Evolutionary conservation across 2,113 vertebrate species (phyloP).

Genomic region (Carassius gibelio): DNA sequence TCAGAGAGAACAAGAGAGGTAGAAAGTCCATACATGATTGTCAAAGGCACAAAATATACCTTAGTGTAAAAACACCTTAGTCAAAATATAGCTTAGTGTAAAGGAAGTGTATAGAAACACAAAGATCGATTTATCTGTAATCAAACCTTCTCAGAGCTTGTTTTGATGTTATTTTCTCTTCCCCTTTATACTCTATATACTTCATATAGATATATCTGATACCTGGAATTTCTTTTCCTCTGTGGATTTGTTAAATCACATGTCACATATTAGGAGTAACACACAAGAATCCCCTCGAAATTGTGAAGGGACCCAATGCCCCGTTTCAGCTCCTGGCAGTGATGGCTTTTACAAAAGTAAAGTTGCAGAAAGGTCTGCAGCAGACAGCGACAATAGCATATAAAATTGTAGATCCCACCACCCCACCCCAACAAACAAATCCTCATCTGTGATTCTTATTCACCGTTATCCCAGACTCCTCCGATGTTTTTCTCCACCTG

Average conservation of each 20-base stretch:
- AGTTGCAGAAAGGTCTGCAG: slow-evolving; percentile 59
- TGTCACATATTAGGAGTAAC: slow-evolving; percentile 41
- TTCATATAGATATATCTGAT: slow-evolving; percentile 27
- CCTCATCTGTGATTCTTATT: slow-evolving; percentile 70
- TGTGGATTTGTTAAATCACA: slow-evolving; percentile 44
- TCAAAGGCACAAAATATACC: slow-evolving; percentile 23
- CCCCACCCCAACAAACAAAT: slow-evolving; percentile 59
- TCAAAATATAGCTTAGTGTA: slow-evolving; percentile 31
- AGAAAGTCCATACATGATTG: slow-evolving; percentile 4
- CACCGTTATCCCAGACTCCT: slow-evolving; percentile 69
- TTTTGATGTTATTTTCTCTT: neutral
- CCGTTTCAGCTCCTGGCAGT: slow-evolving; percentile 9
- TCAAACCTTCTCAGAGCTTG: neutral
- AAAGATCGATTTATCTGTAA: neutral
- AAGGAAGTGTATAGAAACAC: neutral
- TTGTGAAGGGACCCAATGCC: slow-evolving; percentile 20
- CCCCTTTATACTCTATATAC: neutral
- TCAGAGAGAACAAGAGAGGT: neutral
- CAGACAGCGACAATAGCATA: slow-evolving; percentile 72
- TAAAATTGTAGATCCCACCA: slow-evolving; percentile 65
- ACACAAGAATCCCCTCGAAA: slow-evolving; percentile 44
- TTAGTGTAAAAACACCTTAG: slow-evolving; percentile 22
- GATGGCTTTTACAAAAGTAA: slow-evolving; percentile 52
- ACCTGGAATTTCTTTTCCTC: slow-evolving; percentile 15
- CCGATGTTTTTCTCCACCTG: slow-evolving; percentile 67